Conservation (phyloP, 2,888 invertebrate species). For the Drosophila putrida region DNA sequence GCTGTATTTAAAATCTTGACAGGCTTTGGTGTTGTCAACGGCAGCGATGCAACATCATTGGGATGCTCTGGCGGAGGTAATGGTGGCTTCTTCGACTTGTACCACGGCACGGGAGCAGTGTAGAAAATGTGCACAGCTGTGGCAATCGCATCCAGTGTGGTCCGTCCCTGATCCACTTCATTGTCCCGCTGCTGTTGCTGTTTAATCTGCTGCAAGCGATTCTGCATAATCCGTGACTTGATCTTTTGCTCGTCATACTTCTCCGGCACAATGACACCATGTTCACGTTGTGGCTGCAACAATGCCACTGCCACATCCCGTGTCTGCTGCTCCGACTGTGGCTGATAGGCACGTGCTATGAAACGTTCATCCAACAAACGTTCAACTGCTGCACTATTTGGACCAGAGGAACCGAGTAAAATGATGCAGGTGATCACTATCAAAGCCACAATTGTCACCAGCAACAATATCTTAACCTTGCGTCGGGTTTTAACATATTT, state of each 20-base stretch:
- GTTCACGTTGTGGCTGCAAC: conserved; percentile 71
- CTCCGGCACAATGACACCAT: conserved; percentile 84
- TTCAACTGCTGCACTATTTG: conserved; percentile 72
- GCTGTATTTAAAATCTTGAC: conserved; percentile 82
- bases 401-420: conserved; percentile 76
- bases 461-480: conserved; percentile 83
- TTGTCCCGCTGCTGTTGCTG: conserved; percentile 62
- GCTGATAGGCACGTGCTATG: conserved; percentile 76
- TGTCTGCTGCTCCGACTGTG: conserved; percentile 51
- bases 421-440: conserved; percentile 82
- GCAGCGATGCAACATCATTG: conserved; percentile 53
- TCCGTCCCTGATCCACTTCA: conserved; percentile 77
- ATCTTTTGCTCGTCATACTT: conserved; percentile 85
- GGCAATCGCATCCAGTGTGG: conserved; percentile 75
- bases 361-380: conserved; percentile 80
- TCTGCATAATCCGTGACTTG: conserved; percentile 83
- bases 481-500: conserved; percentile 85
- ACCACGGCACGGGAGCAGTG: conserved; percentile 84
- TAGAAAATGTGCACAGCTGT: conserved; percentile 85
- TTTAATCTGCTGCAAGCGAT: conserved; percentile 83
- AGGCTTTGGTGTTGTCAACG: conserved; percentile 66
- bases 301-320: conserved; percentile 50
- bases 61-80: conserved; percentile 59
- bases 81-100: conserved; percentile 82
- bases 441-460: conserved; percentile 80